Evolutionary conservation across 2,797 vertebrate species (phyloP).

Genomic region (Onychomys leucogaster): DNA sequence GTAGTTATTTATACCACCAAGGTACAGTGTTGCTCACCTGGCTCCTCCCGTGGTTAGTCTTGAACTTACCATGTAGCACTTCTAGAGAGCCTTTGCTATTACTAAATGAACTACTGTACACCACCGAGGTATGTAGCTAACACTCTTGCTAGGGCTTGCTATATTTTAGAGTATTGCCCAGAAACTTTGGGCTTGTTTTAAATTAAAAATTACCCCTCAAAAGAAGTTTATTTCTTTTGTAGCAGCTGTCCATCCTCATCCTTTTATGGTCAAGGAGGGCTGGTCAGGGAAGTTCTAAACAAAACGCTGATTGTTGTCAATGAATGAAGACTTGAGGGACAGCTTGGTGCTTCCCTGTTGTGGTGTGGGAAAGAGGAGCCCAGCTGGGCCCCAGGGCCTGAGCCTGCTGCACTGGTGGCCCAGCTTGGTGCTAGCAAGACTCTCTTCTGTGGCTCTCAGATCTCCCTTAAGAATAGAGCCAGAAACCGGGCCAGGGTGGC

Average conservation of each 20-base stretch:
- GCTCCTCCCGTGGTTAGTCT: background rate
- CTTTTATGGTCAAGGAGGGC: background rate
- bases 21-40: background rate
- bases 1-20: background rate
- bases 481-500: background rate
- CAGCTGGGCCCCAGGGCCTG: background rate
- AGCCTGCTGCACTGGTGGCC: background rate
- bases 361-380: background rate
- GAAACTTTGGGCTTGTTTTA: background rate
- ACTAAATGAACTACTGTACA: background rate
- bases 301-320: background rate
- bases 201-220: background rate
- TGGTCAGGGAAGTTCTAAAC: background rate
- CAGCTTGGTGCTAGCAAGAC: background rate
- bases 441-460: background rate
- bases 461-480: background rate
- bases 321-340: background rate
- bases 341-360: slow-evolving; percentile 24
- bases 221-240: background rate
- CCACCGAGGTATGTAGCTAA: background rate
- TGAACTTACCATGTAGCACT: background rate
- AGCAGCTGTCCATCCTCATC: accelerated
- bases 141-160: background rate
- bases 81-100: background rate
- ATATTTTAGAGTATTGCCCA: background rate